Base-by-base conservation (phyloP, 2,113 vertebrate genomes). In the Otis tarda region DNA sequence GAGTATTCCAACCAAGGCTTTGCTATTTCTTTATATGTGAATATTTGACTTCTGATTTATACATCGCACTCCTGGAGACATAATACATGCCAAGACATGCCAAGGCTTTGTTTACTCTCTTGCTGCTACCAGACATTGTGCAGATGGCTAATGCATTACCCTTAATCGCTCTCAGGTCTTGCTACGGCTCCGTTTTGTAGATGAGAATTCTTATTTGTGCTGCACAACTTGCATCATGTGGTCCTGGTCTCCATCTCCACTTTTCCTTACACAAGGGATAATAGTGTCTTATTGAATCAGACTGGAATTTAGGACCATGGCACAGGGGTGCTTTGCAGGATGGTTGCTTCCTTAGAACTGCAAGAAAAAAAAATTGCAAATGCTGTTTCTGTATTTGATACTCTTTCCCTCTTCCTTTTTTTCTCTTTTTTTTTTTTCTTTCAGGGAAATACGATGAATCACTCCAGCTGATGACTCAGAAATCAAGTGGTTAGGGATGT, bases 231-330 rank as follows among this genome's bases (percentile, higher is more conserved):
- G 12, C 41, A 47, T 68, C 45, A 3, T 83, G 18, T 47, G 8
- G 19, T 56, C 93, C 21, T 90, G 83, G 15, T 91, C 89, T 90
- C 50, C 56, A 87, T 71, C 79, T 82, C 43, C 68, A 61, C 47
- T 73, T 74, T 61, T 84, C 24, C 69, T 47, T 45, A 33, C 6
- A 2, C 8, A 15, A 52, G 11, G 4, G 28, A 23, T 37, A 73
- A 69, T 55, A 61, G 73, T n/a, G 8, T 10, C 30, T 78, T 63
- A 23, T 41, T 12, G 59, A 60, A 53, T 49, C 63, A 73, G 13
- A 7, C 15, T 60, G 27, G 59, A 49, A 37, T 78, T 70, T 47
- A 63, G 65, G 69, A 71, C 39, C 31, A 18, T 11, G n/a, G 24
- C 13, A 33, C 1, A 77, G n/a, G 39, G 64, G 55, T 47, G 14